phyloP scores from a whole-genome alignment of 2,797 vertebrate species.

The Perodicticus potto region DNA sequence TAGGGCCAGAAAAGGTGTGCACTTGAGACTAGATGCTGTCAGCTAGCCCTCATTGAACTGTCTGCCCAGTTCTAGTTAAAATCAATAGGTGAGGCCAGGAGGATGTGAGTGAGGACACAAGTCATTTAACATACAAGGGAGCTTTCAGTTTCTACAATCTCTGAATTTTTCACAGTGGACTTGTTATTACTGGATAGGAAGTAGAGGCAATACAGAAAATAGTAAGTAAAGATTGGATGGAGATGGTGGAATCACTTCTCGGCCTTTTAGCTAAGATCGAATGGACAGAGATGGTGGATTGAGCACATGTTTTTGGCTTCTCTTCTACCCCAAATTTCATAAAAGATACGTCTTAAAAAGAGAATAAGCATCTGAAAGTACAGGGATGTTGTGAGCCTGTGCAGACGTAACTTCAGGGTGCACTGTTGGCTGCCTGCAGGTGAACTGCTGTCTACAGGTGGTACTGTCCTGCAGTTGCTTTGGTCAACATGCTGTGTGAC shows the following conservation, averaged over 20 bases:
- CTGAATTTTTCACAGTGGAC: not conserved
- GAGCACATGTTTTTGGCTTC: not conserved
- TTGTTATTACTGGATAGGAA: constrained; percentile 36
- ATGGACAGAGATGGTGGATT: not conserved
- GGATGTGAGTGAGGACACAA: not conserved
- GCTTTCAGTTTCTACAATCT: not conserved
- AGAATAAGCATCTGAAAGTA: constrained; percentile 20
- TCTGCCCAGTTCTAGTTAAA: not conserved
- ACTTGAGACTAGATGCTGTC: not conserved
- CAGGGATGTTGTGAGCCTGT: not conserved
- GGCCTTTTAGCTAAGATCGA: too few relatives aligned
- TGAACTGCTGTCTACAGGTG: not conserved
- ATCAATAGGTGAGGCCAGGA: not conserved
- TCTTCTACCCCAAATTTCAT: constrained; percentile 32
- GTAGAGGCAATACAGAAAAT: constrained; percentile 18
- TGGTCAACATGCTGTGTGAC: not conserved
- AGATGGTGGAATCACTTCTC: not conserved
- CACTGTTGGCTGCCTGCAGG: not conserved
- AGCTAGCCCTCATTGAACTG: not conserved
- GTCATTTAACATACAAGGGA: not conserved
- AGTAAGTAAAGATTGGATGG: not conserved
- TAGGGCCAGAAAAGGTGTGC: not conserved
- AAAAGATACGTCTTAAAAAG: not conserved
- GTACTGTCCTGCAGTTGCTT: not conserved
- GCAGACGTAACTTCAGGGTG: not conserved